A percentile compares a stretch with the other conserved stretches of the same genome.
These are phyloP conservation scores for Sebastes paucispinis DNA, from an alignment of 2,797 vertebrate genomes.

Conservation along the genomic window DNA sequence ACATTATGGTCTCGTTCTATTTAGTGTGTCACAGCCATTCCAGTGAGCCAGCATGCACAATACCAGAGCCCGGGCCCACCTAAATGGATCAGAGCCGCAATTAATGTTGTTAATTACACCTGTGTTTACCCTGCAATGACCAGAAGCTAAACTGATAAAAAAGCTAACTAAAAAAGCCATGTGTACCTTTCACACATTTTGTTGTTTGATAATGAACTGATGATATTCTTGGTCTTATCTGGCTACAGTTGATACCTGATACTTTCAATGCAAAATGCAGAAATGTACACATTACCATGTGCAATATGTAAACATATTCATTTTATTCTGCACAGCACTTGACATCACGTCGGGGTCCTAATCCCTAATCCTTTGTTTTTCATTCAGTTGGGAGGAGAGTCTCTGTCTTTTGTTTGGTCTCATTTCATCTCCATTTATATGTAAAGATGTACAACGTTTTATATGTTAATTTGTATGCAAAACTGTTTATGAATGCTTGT, in stretches of 20 bases:
- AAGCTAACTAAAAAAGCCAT: neutral
- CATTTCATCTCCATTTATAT: constrained; percentile 29
- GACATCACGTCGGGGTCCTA: constrained; percentile 10
- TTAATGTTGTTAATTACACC: too few relatives aligned
- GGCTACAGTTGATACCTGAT: neutral
- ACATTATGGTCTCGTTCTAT: too few relatives aligned
- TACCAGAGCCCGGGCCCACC: too few relatives aligned
- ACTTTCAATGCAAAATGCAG: neutral
- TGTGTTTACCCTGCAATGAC: too few relatives aligned
- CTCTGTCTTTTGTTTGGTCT: constrained; percentile 7
- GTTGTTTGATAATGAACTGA: neutral
- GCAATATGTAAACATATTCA: constrained; percentile 1
- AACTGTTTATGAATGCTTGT: neutral
- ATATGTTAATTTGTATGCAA: neutral
- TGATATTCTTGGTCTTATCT: neutral
- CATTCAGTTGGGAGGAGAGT: neutral
- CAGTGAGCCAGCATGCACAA: too few relatives aligned
- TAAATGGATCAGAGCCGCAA: too few relatives aligned
- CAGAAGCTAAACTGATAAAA: too few relatives aligned
- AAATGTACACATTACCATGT: neutral
- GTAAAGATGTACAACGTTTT: neutral
- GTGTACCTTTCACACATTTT: neutral
- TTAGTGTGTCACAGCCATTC: too few relatives aligned
- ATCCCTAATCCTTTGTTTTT: constrained; percentile 23
- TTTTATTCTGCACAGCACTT: constrained; percentile 1